These are phyloP conservation scores for Sesamia inferens DNA, from an alignment of 2,888 invertebrate species.

Conservation along the genomic window DNA sequence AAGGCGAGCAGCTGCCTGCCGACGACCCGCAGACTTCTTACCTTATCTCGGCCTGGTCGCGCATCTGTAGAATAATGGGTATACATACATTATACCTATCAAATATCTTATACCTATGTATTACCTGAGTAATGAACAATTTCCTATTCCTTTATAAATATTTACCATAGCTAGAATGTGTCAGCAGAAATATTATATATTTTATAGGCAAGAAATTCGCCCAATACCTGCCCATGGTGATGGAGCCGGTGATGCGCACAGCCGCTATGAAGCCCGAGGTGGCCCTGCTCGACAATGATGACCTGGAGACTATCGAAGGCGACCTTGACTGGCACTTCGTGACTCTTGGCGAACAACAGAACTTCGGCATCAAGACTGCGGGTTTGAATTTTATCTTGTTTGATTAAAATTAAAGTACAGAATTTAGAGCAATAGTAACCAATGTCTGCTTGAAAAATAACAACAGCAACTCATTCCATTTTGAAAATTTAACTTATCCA, in stretches of 20 bases:
- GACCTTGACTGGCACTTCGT: slow-evolving; percentile 98
- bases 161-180: neutral
- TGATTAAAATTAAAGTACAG: neutral
- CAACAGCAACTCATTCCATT: neutral
- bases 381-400: slow-evolving; percentile 81
- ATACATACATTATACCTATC: slow-evolving; percentile 39
- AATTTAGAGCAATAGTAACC: neutral
- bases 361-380: slow-evolving; percentile 98
- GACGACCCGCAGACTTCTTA: slow-evolving; percentile 99
- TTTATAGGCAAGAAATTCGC: slow-evolving; percentile 94
- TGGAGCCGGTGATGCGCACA: slow-evolving; percentile 97
- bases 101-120: neutral
- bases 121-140: neutral
- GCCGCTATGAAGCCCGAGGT: slow-evolving; percentile 98
- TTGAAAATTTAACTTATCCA: neutral
- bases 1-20: slow-evolving; percentile 95
- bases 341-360: slow-evolving; percentile 97
- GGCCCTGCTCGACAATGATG: slow-evolving; percentile 96
- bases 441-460: neutral
- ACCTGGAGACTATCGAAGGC: slow-evolving; percentile 94
- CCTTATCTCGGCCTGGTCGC: slow-evolving; percentile 99
- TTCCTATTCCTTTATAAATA: neutral
- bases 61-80: slow-evolving; percentile 98
- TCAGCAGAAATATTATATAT: slow-evolving; percentile 4
- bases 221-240: slow-evolving; percentile 98